Evolutionary conservation across 2,113 vertebrate species (phyloP).

Genomic region (Xyliphius kryptos): DNA sequence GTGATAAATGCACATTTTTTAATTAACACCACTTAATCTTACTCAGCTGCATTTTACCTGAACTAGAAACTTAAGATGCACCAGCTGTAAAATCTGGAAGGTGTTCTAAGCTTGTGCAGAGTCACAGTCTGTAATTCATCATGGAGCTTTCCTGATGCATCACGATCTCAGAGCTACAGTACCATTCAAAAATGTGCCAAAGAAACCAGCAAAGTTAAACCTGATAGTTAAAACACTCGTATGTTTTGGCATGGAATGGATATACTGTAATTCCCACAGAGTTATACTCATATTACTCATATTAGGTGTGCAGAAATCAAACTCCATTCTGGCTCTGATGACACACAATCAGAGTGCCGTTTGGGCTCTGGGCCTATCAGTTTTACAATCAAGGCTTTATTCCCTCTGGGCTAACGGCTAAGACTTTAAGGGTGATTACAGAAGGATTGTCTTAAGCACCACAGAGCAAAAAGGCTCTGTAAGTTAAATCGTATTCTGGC

Average conservation of each 20-base stretch:
- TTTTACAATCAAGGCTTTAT: constrained; percentile 48
- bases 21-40: too few relatives aligned
- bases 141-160: constrained; percentile 19
- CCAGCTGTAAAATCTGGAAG: constrained; percentile 30
- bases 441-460: constrained; percentile 42
- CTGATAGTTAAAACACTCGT: constrained; percentile 17
- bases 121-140: constrained; percentile 26
- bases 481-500: constrained; percentile 39
- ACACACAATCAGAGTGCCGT: constrained; percentile 43
- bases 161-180: constrained; percentile 27
- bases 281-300: constrained; percentile 32
- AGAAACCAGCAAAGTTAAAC: constrained; percentile 22
- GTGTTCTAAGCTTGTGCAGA: constrained; percentile 18
- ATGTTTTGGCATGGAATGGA: constrained; percentile 31
- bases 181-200: constrained; percentile 22
- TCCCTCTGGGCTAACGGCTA: too few relatives aligned
- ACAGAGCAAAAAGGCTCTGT: constrained; percentile 34
- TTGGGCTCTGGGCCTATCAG: too few relatives aligned
- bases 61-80: constrained; percentile 13
- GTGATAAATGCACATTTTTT: too few relatives aligned
- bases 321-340: constrained; percentile 35
- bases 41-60: constrained; percentile 25
- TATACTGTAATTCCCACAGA: constrained; percentile 34
- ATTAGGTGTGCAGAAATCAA: constrained; percentile 45
- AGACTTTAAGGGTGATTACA: too few relatives aligned